Base-by-base conservation (phyloP, 2,797 vertebrate species). In the Fistularia tabacaria region DNA sequence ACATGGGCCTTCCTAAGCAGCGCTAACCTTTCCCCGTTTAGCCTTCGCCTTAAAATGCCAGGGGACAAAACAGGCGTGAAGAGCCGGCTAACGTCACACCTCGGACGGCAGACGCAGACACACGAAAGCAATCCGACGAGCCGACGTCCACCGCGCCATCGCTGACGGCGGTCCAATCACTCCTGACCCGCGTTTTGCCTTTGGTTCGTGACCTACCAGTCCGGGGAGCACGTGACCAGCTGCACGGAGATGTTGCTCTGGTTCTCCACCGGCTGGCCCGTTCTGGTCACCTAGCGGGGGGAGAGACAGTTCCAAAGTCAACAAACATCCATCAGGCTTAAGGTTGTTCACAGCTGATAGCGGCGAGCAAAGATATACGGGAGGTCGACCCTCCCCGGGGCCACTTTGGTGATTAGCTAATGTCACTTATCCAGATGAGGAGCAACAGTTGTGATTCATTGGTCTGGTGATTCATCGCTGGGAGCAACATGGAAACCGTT, bases 201-300 rank as follows among this genome's bases (percentile, higher is more conserved):
- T 12, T 12, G 1, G 15, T 13, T n/a, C 9, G 3, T 15, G 6
- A 14, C 74, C 38, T 87, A 98, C 97, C 95, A 82, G 54, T 98
- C 95, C 52, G 93, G 88, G 13, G 96, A 93, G 76, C 95, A 96
- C 48, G 93, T 94, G 56, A 93, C 80, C 40, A 98, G 65, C 75
- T 97, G 94, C 36, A 93, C 73, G 6, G 73, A 85, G 11, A 83
- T 72, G n/a, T 90, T 90, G 55, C 44, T 79, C 71, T 80, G 87
- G 75, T 92, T 96, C 65, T 94, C 91, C 75, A 89, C 80, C 8
- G 93, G 84, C 45, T 79, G n/a, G 6, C 92, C 93, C 2, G 48
- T 77, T 58, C 53, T 87, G 54, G 89, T 91, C 57, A 94, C 76
- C 97, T 95, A 76, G 69, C 51, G 86, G 47, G 81, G 36, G 85